Evolutionary conservation across 2,797 vertebrate species (phyloP).

Genomic region (Holocentrus rufus): DNA sequence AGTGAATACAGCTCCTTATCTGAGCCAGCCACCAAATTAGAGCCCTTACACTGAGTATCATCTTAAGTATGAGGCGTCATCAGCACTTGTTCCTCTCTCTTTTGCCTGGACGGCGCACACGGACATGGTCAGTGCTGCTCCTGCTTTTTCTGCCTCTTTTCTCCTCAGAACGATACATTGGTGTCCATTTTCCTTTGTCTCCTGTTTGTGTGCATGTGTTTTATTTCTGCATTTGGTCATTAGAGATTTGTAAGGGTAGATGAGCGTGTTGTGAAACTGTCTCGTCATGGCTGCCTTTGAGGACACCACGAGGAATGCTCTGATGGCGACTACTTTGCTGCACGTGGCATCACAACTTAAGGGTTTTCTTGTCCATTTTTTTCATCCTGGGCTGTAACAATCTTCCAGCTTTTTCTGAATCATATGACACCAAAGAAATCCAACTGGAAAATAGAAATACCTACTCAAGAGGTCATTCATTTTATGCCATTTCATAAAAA

Average conservation of each 20-base stretch:
- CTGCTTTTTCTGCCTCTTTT: slow-evolving; percentile 44
- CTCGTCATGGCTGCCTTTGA: slow-evolving; percentile 24
- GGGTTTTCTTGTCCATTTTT: background rate
- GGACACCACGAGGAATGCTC: slow-evolving; percentile 27
- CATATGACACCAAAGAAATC: background rate
- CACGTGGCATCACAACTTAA: background rate
- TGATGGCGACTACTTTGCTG: slow-evolving; percentile 12
- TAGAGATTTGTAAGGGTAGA: slow-evolving; percentile 5
- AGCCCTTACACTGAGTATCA: slow-evolving; percentile 76
- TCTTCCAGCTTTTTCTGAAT: background rate
- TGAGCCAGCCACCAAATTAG: slow-evolving; percentile 90
- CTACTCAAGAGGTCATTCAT: background rate
- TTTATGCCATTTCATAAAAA: background rate
- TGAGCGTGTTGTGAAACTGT: slow-evolving; percentile 7
- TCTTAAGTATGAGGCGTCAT: slow-evolving; percentile 78
- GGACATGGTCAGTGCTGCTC: slow-evolving; percentile 88
- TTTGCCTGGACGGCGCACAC: slow-evolving; percentile 65
- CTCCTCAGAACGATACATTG: background rate
- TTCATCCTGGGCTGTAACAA: background rate
- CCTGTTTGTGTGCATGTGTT: slow-evolving; percentile 14
- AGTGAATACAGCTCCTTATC: slow-evolving; percentile 78
- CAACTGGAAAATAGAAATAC: background rate
- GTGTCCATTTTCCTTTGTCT: slow-evolving; percentile 8
- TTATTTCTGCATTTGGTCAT: slow-evolving; percentile 1
- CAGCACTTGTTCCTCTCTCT: slow-evolving; percentile 73